Conservation (phyloP, 2,888 invertebrate species). For the Chymomyza amoena region DNA sequence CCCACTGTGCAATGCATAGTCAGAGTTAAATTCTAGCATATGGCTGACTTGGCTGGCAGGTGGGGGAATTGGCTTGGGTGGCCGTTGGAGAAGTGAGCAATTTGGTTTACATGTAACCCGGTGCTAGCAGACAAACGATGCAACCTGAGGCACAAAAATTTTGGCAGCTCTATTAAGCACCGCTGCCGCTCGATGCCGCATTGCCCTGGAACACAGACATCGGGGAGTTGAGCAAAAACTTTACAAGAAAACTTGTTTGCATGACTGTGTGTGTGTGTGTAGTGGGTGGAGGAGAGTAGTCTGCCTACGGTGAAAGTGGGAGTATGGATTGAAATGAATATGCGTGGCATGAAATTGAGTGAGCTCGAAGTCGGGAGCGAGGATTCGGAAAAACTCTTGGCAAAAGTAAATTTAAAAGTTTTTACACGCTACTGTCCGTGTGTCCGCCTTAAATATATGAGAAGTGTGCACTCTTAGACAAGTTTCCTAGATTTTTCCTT, state of each 20-base stretch:
- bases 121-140: constrained; percentile 50
- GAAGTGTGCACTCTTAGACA: constrained; percentile 67
- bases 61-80: constrained; percentile 65
- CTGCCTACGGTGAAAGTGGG: constrained; percentile 14
- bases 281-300: constrained; percentile 29
- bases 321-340: constrained; percentile 62
- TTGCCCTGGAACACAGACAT: not conserved
- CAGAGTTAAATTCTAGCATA: constrained; percentile 12
- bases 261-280: constrained; percentile 21
- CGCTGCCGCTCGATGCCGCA: constrained; percentile 34
- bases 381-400: constrained; percentile 64
- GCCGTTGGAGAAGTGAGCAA: constrained; percentile 34
- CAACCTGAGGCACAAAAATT: constrained; percentile 59
- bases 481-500: constrained; percentile 62
- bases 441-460: constrained; percentile 55
- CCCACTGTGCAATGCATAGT: constrained; percentile 46
- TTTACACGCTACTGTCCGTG: constrained; percentile 46
- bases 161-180: constrained; percentile 70
- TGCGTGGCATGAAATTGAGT: constrained; percentile 46
- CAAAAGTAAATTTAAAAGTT: constrained; percentile 73
- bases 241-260: constrained; percentile 56
- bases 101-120: constrained; percentile 62
- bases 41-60: constrained; percentile 37
- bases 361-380: constrained; percentile 14
- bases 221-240: constrained; percentile 20